Conservation (phyloP, 2,888 invertebrate species). For the Zhengitettix transpicula region DNA sequence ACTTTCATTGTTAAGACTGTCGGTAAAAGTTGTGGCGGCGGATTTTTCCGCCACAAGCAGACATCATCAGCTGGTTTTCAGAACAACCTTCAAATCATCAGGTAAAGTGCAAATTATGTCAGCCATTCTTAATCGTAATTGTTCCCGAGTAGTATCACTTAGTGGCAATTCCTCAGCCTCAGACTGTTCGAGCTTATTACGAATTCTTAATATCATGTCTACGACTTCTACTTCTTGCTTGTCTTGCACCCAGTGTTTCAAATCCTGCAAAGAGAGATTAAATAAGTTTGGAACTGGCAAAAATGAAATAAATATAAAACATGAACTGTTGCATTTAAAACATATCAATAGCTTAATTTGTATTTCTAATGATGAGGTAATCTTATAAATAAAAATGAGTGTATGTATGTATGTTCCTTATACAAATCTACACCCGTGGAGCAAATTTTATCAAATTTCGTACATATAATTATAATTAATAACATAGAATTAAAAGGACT, state of each 20-base stretch:
- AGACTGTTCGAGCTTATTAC: conserved; percentile 65
- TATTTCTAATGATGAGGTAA: no score
- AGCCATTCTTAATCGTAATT: conserved; percentile 41
- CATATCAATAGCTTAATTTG: no score
- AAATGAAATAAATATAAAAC: no score
- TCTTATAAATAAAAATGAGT: no score
- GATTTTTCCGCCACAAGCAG: conserved; percentile 1
- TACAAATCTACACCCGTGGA: no score
- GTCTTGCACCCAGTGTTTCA: conserved; percentile 77
- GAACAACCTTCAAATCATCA: conserved; percentile 70
- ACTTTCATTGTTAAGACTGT: background rate
- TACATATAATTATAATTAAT: no score
- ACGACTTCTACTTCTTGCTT: conserved; percentile 95
- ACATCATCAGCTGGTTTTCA: conserved; percentile 25
- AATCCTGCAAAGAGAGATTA: conserved; percentile 41
- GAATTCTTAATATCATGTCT: conserved; percentile 86
- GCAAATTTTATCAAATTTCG: no score
- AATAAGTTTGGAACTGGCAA: background rate
- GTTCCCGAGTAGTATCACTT: conserved; percentile 33
- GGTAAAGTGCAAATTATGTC: conserved; percentile 70
- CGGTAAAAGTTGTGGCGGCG: background rate
- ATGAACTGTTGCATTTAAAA: no score
- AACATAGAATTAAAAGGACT: no score
- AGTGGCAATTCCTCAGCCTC: conserved; percentile 37
- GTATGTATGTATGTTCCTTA: no score